Conservation (phyloP, 2,797 vertebrate species). For the Sphaeramia orbicularis region DNA sequence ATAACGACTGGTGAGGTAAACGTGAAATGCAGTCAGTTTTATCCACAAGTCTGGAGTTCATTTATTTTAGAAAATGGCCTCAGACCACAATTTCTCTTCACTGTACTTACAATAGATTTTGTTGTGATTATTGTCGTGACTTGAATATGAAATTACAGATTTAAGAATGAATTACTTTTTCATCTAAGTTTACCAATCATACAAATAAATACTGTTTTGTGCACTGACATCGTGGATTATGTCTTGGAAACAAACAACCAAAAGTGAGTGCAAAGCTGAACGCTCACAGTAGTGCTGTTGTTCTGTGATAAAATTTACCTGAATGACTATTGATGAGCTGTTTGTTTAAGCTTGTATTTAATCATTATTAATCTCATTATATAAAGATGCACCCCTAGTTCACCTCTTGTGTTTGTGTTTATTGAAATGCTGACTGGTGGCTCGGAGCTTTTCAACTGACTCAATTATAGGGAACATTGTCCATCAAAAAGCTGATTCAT, state of each 20-base stretch:
- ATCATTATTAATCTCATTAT: slow-evolving; percentile 12
- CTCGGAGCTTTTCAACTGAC: slow-evolving; percentile 50
- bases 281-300: not conserved
- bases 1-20: no score
- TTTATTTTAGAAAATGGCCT: no score
- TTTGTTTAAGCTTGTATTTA: slow-evolving; percentile 3
- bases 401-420: not conserved
- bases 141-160: no score
- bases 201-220: not conserved
- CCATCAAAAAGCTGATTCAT: slow-evolving; percentile 50
- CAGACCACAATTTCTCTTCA: no score
- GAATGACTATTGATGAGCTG: not conserved
- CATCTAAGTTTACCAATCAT: not conserved
- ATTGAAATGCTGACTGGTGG: slow-evolving; percentile 32
- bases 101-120: no score
- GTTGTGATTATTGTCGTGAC: no score
- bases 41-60: no score
- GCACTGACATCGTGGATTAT: not conserved
- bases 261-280: not conserved
- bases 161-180: not conserved
- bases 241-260: no score
- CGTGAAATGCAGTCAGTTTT: no score
- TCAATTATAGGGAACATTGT: slow-evolving; percentile 59
- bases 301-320: not conserved
- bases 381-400: slow-evolving; percentile 14